These are phyloP conservation scores for Thaleichthys pacificus DNA, from an alignment of 2,797 vertebrate genomes.

Conservation along the genomic window DNA sequence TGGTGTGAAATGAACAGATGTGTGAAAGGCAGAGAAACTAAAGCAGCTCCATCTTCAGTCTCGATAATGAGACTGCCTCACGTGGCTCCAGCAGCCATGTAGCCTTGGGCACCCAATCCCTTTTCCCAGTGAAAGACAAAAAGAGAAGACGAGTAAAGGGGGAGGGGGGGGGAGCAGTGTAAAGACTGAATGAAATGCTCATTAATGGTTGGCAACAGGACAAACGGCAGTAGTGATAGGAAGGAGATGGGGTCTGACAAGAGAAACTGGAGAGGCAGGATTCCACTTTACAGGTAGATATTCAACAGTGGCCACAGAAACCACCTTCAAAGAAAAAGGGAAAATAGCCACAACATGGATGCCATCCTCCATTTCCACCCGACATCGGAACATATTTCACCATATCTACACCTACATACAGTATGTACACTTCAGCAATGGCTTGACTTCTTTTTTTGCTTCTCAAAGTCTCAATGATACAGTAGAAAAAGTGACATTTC, in stretches of 20 bases:
- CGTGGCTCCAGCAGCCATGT: slow-evolving; percentile 12
- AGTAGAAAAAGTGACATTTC: slow-evolving; percentile 33
- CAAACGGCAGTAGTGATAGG: neutral
- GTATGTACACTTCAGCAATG: slow-evolving; percentile 65
- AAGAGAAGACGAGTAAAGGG: slow-evolving; percentile 18
- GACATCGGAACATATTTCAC: slow-evolving; percentile 25
- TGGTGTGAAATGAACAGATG: slow-evolving; percentile 33
- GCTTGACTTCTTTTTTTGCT: slow-evolving; percentile 52
- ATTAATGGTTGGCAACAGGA: neutral
- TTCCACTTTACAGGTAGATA: slow-evolving; percentile 27
- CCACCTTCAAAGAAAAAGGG: slow-evolving; percentile 5
- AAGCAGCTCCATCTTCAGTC: slow-evolving; percentile 5
- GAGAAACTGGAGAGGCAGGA: slow-evolving; percentile 20
- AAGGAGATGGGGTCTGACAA: neutral
- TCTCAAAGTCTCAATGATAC: slow-evolving; percentile 35
- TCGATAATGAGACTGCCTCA: slow-evolving; percentile 36
- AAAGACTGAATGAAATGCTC: slow-evolving; percentile 1
- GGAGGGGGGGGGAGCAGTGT: neutral
- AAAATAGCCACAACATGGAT: slow-evolving; percentile 3
- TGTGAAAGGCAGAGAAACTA: slow-evolving; percentile 21
- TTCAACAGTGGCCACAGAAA: slow-evolving; percentile 35
- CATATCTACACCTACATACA: slow-evolving; percentile 34
- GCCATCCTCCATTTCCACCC: slow-evolving; percentile 20
- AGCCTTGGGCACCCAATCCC: slow-evolving; percentile 21
- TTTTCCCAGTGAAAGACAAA: slow-evolving; percentile 21